Evolutionary conservation across 35 echinoderm and acorn worm genomes (phyloP).

Genomic region (Heliocidaris erythrogramma): DNA sequence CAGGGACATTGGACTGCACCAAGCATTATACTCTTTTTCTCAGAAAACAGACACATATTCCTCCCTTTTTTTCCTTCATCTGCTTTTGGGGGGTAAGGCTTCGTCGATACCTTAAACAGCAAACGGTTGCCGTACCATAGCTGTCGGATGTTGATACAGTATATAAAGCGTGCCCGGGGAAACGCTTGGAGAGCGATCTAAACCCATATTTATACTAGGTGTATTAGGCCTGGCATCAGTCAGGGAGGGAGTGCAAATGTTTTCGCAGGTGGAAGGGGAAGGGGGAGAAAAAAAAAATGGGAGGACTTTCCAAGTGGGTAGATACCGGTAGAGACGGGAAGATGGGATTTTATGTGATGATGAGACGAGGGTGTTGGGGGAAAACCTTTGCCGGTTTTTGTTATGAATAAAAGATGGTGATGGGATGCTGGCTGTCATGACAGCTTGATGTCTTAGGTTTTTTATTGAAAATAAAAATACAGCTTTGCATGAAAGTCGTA

Average conservation of each 20-base stretch:
- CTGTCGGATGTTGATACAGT: not conserved
- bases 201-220: slow-evolving; percentile 1
- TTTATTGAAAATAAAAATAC: not conserved
- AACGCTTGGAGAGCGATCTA: not conserved
- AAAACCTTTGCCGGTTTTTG: not conserved
- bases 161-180: not conserved
- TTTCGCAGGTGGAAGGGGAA: not conserved
- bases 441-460: not conserved
- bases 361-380: not conserved
- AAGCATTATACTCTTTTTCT: not conserved
- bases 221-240: not conserved
- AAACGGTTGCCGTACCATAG: not conserved
- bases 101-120: not conserved
- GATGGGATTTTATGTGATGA: not conserved
- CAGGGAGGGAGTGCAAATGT: not conserved
- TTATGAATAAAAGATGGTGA: slow-evolving; percentile 3
- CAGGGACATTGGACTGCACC: not conserved
- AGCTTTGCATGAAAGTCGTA: not conserved
- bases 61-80: not conserved
- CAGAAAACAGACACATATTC: not conserved
- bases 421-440: not conserved
- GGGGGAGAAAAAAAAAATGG: not conserved
- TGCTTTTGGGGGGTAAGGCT: not conserved
- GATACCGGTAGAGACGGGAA: not conserved
- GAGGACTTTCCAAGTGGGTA: not conserved